Conservation (phyloP, 2,113 vertebrate species). For the Chascanopsetta lugubris region DNA sequence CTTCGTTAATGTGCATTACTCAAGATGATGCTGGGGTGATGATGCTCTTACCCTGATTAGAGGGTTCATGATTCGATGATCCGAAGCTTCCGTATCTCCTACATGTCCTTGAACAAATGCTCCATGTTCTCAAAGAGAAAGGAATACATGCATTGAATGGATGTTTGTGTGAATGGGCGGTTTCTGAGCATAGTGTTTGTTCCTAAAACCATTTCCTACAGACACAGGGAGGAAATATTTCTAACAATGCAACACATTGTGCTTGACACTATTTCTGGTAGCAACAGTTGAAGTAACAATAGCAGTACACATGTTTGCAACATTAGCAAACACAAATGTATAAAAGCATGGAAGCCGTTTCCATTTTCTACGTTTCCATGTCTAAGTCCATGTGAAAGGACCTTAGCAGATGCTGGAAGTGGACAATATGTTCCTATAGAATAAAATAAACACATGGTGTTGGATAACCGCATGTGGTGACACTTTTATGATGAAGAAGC, state of each 20-base stretch:
- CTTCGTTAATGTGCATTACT: no score
- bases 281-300: conserved; percentile 48
- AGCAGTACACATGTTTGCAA: conserved; percentile 20
- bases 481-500: no score
- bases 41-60: no score
- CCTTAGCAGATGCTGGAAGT: conserved; percentile 13
- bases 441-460: conserved; percentile 3
- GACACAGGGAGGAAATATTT: conserved; percentile 22
- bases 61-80: no score
- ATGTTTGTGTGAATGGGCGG: no score
- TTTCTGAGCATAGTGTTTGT: background rate
- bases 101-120: no score
- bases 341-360: conserved; percentile 6
- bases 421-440: conserved; percentile 1
- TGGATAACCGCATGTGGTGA: background rate
- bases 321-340: conserved; percentile 29
- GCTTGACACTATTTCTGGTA: conserved; percentile 14
- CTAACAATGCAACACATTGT: conserved; percentile 49
- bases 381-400: conserved; percentile 32
- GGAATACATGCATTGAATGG: no score
- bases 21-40: no score
- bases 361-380: conserved; percentile 19
- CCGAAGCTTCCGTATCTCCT: no score
- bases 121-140: no score
- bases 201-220: background rate